A percentile compares a stretch with the other conserved stretches of the same genome.
Conservation (phyloP, 2,113 vertebrate genomes). For the Pomatorhinus ruficollis region DNA sequence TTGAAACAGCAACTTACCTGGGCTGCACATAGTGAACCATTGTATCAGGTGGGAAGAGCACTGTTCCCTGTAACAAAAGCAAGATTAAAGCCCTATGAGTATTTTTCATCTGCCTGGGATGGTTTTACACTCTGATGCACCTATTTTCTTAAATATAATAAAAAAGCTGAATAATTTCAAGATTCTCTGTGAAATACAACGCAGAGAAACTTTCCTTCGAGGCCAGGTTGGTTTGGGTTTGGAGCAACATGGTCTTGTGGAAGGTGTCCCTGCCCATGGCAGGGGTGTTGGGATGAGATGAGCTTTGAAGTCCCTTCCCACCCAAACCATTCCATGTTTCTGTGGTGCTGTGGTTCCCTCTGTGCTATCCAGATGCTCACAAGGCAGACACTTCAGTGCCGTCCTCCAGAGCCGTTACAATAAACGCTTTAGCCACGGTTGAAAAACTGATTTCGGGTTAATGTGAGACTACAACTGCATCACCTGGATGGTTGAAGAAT, state of each 20-base stretch:
- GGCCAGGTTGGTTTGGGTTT: background rate
- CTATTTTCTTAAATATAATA: background rate
- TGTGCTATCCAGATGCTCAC: background rate
- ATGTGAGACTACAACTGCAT: background rate
- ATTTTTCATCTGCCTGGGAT: background rate
- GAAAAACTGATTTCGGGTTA: background rate
- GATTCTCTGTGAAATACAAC: background rate
- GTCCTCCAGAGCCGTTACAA: background rate
- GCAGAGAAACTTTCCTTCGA: background rate
- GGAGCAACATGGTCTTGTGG: background rate
- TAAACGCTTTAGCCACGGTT: background rate
- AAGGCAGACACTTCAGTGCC: background rate
- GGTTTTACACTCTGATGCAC: background rate
- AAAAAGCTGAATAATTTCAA: background rate
- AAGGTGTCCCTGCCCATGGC: background rate
- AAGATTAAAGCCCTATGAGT: background rate
- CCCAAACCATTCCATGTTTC: background rate
- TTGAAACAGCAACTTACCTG: background rate
- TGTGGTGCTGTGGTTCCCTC: background rate
- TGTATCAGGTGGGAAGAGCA: background rate
- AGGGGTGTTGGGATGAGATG: rapidly evolving
- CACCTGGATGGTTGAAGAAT: background rate
- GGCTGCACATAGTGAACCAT: background rate
- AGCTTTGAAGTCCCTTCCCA: background rate
- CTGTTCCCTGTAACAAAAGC: background rate